These are phyloP conservation scores for Narcine bancroftii DNA, from an alignment of 2,113 vertebrate species.

Conservation along the genomic window DNA sequence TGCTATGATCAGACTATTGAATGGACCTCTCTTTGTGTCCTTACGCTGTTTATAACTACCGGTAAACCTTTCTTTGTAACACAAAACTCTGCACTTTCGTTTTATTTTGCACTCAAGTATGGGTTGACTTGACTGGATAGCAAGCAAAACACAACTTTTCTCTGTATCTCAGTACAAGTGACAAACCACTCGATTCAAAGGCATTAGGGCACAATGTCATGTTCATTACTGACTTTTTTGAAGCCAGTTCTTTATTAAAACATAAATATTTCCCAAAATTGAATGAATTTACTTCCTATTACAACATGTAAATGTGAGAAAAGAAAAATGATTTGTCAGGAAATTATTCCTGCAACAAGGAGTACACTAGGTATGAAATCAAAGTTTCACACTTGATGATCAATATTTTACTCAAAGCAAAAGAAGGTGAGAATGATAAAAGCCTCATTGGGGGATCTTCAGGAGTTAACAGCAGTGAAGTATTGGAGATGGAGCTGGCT, in stretches of 20 bases:
- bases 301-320: not conserved
- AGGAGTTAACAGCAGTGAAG: conserved; percentile 41
- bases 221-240: not conserved
- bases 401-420: conserved; percentile 45
- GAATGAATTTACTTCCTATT: not conserved
- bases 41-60: too few species aligned
- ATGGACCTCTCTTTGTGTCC: too few species aligned
- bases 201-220: not conserved
- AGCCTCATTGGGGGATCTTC: conserved; percentile 58
- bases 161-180: too few species aligned
- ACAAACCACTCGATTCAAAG: too few species aligned
- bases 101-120: too few species aligned
- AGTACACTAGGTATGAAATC: not conserved
- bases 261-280: not conserved
- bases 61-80: too few species aligned
- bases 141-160: too few species aligned
- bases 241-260: not conserved
- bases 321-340: not conserved
- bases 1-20: too few species aligned
- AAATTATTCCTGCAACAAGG: not conserved
- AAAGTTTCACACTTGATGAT: not conserved
- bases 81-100: too few species aligned
- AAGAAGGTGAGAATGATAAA: conserved; percentile 67
- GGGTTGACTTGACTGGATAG: too few species aligned
- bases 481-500: not conserved